Percentiles rank a stretch among this genome's conserved stretches.
These are phyloP conservation scores for Drosophila nigritarsus DNA, from an alignment of 2,888 invertebrate genomes.

Conservation along the genomic window DNA sequence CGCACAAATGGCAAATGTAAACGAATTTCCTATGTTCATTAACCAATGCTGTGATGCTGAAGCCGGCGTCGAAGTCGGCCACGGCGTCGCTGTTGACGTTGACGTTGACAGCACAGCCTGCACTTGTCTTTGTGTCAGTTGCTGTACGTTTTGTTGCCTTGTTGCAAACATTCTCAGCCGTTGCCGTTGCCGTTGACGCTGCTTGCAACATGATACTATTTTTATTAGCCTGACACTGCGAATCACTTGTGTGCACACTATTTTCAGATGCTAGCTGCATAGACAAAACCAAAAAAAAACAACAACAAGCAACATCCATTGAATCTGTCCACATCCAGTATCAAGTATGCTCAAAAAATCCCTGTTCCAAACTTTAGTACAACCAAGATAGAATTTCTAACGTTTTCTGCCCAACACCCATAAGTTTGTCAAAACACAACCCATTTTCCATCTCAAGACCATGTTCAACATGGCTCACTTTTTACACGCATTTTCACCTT, in stretches of 20 bases:
- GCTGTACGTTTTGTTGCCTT: conserved; percentile 38
- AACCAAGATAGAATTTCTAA: background rate
- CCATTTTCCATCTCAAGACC: background rate
- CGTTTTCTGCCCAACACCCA: background rate
- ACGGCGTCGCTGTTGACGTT: conserved; percentile 8
- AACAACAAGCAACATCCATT: background rate
- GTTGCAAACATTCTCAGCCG: conserved; percentile 34
- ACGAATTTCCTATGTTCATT: conserved; percentile 77
- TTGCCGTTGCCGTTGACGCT: conserved; percentile 16
- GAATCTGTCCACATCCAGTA: background rate
- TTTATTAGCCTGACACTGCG: conserved; percentile 63
- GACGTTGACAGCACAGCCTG: conserved; percentile 37
- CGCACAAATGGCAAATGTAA: conserved; percentile 77
- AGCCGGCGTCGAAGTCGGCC: background rate
- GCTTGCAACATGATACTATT: conserved; percentile 75
- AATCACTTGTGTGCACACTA: conserved; percentile 37
- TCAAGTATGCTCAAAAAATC: conserved; percentile 5
- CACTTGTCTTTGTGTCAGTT: conserved; percentile 53
- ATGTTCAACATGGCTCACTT: background rate
- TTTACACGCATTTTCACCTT: background rate
- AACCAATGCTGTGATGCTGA: conserved; percentile 43
- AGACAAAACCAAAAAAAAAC: background rate
- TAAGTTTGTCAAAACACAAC: background rate
- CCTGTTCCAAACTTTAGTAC: conserved; percentile 1
- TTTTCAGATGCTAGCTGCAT: background rate